Evolutionary conservation across 2,888 invertebrate genomes (phyloP).

Genomic region (Eulithis prunata): DNA sequence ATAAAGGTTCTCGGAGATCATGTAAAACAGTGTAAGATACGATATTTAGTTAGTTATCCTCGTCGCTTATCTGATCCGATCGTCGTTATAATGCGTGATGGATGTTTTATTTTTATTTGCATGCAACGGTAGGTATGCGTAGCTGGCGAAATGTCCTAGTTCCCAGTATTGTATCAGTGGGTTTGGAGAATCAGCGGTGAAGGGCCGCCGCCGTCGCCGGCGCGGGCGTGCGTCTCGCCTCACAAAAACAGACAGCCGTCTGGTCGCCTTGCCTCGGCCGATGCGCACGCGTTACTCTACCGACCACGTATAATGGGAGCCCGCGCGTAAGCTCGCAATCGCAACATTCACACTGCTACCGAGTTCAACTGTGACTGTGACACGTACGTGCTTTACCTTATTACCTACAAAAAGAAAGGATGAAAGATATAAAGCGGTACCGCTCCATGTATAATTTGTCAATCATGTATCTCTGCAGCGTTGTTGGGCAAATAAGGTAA

Average conservation of each 20-base stretch:
- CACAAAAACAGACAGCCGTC: constrained; percentile 73
- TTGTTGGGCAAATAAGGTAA: constrained; percentile 68
- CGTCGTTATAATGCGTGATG: constrained; percentile 29
- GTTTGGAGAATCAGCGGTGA: constrained; percentile 68
- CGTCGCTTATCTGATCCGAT: constrained; percentile 35
- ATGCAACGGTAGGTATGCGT: constrained; percentile 33
- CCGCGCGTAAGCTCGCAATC: constrained; percentile 47
- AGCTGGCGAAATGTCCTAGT: constrained; percentile 67
- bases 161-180: constrained; percentile 71
- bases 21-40: constrained; percentile 29
- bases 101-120: constrained; percentile 36
- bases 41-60: constrained; percentile 31
- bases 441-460: constrained; percentile 49
- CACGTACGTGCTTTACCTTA: constrained; percentile 34
- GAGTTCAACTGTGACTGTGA: constrained; percentile 30
- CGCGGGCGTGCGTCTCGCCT: constrained; percentile 72
- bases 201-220: constrained; percentile 57
- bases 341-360: constrained; percentile 44
- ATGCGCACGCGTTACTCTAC: constrained; percentile 53
- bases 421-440: constrained; percentile 41
- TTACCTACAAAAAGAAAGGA: constrained; percentile 35
- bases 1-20: constrained; percentile 38
- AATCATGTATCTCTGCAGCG: constrained; percentile 52
- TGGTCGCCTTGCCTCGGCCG: constrained; percentile 63
- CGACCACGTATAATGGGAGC: constrained; percentile 48